Evolutionary conservation across 2,888 invertebrate genomes (phyloP).

Genomic region (Tricholauxania praeusta): DNA sequence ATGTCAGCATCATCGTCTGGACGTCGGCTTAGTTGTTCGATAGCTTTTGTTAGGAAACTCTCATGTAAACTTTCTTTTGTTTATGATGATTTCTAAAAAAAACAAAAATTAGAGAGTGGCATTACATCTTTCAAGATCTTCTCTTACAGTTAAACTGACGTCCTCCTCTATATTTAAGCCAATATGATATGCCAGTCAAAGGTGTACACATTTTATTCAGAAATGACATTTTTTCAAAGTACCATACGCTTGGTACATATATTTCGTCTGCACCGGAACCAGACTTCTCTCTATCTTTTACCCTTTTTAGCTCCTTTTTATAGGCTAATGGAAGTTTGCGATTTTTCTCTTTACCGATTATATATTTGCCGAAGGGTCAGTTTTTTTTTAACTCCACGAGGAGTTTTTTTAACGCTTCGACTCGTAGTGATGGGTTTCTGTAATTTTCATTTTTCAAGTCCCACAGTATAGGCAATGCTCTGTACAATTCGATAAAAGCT

Average conservation of each 20-base stretch:
- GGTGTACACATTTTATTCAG: no score
- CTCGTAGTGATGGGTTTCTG: conserved; percentile 24
- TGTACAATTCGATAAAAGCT: not conserved
- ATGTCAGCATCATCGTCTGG: no score
- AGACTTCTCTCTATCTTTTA: conserved; percentile 13
- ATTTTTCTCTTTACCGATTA: conserved; percentile 31
- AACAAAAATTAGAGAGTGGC: no score
- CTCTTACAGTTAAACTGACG: no score
- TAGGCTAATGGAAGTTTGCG: conserved; percentile 27
- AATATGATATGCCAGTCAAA: no score
- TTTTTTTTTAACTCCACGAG: conserved; percentile 23
- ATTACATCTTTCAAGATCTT: no score
- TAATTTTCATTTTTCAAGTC: conserved; percentile 22
- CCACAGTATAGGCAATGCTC: not conserved
- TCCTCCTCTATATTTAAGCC: no score
- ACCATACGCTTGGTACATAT: conserved; percentile 30
- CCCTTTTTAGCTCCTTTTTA: conserved; percentile 18
- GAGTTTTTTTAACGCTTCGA: conserved; percentile 19
- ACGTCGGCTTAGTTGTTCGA: no score
- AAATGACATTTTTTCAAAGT: conserved; percentile 34
- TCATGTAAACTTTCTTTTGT: no score
- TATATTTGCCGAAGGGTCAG: conserved; percentile 21
- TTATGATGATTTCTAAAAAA: no score
- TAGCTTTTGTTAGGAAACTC: no score
- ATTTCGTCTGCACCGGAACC: not conserved